A percentile compares a stretch with the other conserved stretches of the same genome.
phyloP scores from a whole-genome alignment of 2,888 invertebrate species.

The Gasteruption jaculator region DNA sequence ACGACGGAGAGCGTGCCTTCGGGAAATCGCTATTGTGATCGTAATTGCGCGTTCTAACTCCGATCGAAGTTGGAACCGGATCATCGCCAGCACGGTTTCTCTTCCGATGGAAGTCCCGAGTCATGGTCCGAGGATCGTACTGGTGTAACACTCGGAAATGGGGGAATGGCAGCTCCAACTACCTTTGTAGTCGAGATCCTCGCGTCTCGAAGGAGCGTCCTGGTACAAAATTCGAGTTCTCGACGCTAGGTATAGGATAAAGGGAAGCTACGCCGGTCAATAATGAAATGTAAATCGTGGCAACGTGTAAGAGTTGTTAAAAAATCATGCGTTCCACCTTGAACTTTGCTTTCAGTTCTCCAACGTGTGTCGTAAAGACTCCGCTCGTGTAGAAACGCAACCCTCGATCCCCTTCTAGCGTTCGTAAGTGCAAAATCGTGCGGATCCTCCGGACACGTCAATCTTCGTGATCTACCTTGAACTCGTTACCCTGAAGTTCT shows the following conservation, averaged over 20 bases:
- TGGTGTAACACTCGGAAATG: too few relatives aligned
- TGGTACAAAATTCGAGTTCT: constrained; percentile 12
- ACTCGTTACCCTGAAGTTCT: constrained; percentile 34
- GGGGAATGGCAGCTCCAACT: too few relatives aligned
- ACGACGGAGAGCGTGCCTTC: constrained; percentile 30
- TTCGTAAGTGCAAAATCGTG: too few relatives aligned
- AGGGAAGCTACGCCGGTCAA: constrained; percentile 3
- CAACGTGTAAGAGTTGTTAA: constrained; percentile 29
- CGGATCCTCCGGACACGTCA: constrained; percentile 31
- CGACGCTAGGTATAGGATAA: neutral
- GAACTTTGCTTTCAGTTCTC: constrained; percentile 35
- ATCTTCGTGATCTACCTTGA: constrained; percentile 33
- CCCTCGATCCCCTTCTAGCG: constrained; percentile 28
- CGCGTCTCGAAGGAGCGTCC: too few relatives aligned
- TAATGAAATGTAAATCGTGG: constrained; percentile 3
- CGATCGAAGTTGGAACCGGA: constrained; percentile 38
- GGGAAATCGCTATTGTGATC: constrained; percentile 38
- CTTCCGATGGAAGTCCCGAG: too few relatives aligned
- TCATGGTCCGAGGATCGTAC: too few relatives aligned
- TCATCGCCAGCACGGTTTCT: too few relatives aligned
- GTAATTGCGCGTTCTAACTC: constrained; percentile 42
- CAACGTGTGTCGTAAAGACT: constrained; percentile 15
- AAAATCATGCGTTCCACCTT: constrained; percentile 38
- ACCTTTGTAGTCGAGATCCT: too few relatives aligned
- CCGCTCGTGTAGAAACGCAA: constrained; percentile 9